Evolutionary conservation across 2,113 vertebrate species (phyloP).

Genomic region (Ariopsis seemanni): DNA sequence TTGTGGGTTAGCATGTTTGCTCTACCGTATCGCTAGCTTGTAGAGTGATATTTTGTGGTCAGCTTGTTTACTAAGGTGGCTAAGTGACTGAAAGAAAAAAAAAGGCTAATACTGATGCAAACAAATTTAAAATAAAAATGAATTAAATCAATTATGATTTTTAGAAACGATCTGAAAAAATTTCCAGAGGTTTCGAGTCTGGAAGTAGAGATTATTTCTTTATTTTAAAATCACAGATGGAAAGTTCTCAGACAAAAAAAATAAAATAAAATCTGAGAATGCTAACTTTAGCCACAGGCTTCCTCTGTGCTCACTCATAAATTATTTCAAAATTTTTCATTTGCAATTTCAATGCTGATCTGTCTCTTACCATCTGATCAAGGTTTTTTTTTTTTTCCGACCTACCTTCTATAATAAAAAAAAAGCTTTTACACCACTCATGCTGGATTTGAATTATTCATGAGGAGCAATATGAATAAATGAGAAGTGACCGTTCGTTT

Average conservation of each 20-base stretch:
- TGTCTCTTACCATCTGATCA: conserved; percentile 4
- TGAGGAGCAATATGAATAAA: conserved; percentile 14
- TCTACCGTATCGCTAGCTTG: not conserved
- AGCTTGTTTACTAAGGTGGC: not conserved
- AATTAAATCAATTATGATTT: not conserved
- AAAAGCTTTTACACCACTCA: not conserved
- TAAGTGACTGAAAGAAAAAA: not conserved
- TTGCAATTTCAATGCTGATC: not conserved
- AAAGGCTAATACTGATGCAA: not conserved
- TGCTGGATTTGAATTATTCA: conserved; percentile 5
- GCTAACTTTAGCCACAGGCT: not conserved
- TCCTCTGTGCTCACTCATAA: not conserved
- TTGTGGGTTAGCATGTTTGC: not conserved
- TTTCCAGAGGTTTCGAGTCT: no score
- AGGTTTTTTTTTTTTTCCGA: not conserved
- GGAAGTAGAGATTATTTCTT: not conserved
- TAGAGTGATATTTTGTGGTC: not conserved
- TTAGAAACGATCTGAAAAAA: not conserved
- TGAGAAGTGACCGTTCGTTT: not conserved
- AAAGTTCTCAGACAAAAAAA: not conserved
- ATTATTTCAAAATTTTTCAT: not conserved
- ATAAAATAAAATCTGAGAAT: not conserved
- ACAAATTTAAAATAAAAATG: not conserved
- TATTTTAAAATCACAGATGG: not conserved
- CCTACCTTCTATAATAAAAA: not conserved